Evolutionary conservation across 2,113 vertebrate genomes (phyloP).

Genomic region (Connochaetes taurinus): DNA sequence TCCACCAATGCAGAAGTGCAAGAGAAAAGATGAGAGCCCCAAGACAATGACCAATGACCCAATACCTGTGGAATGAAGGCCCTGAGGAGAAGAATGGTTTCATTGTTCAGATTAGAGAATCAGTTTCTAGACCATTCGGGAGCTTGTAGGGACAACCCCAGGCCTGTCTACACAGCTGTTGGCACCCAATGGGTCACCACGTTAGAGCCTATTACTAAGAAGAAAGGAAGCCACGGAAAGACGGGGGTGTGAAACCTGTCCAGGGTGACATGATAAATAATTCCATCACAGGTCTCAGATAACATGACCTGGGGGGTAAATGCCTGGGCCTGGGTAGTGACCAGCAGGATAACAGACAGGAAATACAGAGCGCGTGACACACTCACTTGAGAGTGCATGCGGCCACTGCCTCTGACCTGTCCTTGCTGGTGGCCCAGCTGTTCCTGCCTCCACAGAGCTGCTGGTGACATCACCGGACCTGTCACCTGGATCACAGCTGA

Average conservation of each 20-base stretch:
- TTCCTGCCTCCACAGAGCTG: background rate
- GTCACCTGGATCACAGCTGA: no score
- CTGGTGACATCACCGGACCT: background rate
- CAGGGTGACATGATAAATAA: background rate
- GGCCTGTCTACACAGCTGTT: background rate
- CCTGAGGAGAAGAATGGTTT: background rate
- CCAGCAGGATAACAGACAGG: background rate
- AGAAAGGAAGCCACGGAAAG: background rate
- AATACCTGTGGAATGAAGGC: background rate
- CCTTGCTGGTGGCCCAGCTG: background rate
- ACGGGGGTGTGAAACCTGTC: background rate
- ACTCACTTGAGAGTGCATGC: fast-evolving
- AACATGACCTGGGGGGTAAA: background rate
- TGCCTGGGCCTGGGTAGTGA: background rate
- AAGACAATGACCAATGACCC: background rate
- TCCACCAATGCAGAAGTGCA: background rate
- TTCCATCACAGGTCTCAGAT: background rate
- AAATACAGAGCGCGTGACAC: background rate
- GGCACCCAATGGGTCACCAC: background rate
- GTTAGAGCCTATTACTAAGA: background rate
- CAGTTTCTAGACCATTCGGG: background rate
- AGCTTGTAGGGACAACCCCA: background rate
- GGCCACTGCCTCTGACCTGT: background rate
- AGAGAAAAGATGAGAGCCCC: background rate
- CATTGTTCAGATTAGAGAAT: background rate